Base-by-base conservation (phyloP, 2,113 vertebrate genomes). In the Syngnathoides biaculeatus region DNA sequence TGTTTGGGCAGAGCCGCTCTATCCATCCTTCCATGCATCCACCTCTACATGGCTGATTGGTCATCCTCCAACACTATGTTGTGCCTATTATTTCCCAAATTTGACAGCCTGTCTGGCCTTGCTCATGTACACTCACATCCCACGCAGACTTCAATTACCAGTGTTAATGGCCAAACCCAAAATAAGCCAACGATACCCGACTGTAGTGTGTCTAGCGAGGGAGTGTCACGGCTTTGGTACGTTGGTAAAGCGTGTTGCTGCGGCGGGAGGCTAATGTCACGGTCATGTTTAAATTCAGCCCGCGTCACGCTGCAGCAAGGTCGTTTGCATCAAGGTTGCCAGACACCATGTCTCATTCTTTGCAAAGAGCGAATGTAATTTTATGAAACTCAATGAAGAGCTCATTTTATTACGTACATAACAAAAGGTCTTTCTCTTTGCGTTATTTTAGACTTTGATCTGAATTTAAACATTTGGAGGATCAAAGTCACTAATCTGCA, bases 51-150 rank as follows among this genome's bases (percentile, higher is more conserved):
- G 66, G 72, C 63, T 62, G 40, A 61, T 40, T 61, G 38, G 20
- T 61, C 19, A n/a, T 40, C 79, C 4, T 15, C 79, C 56, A 71
- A 77, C 68, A 74, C 22, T 8, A 17, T 19, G 56, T 17, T 19
- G 74, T 74, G 11, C 68, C 85, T 81, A 73, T 74, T 79, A 85
- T 88, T 87, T 84, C 6, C 12, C 52, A 55, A 13, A 55, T 5
- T 12, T 24, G 22, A 26, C 11, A 24, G 26, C 22, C 63, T 85
- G 76, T 80, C 65, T 64, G 67, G 64, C 71, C 20, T 57, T 42
- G 38, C 38, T n/a, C 45, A 58, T 66, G 71, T 39, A 1, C 70
- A 58, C 22, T 39, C 50, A 64, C 35, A 55, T 52, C 27, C 60
- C 39, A 39, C 60, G 58, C 57, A 39, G 13, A 40, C 50, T 39